phyloP scores from a whole-genome alignment of 1,140 invertebrate genomes.

The Dendrolimus kikuchii region DNA sequence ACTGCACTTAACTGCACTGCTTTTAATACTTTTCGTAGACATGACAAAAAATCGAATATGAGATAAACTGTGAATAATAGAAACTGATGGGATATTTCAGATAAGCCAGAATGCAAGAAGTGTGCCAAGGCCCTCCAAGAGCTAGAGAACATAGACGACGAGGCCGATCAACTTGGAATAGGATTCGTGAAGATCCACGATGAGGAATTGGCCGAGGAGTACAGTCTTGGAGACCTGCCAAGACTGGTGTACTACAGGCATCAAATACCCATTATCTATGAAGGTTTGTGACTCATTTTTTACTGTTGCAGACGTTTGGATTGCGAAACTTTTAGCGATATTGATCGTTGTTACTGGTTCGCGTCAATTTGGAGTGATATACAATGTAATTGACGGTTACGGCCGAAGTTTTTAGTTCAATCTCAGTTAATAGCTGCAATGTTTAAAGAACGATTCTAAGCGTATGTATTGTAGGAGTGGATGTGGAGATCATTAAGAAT shows the following conservation, averaged over 20 bases:
- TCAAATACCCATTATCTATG: conserved; percentile 95
- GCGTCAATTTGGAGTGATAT: conserved; percentile 13
- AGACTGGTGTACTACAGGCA: conserved; percentile 94
- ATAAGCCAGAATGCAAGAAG: conserved; percentile 94
- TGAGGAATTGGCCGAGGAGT: conserved; percentile 91
- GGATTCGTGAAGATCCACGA: conserved; percentile 96
- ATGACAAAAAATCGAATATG: conserved; percentile 27
- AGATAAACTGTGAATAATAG: not conserved
- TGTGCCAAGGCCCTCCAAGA: conserved; percentile 91
- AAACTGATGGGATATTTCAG: conserved; percentile 68
- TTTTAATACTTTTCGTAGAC: conserved; percentile 45
- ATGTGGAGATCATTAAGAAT: too few species aligned
- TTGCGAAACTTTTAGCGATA: conserved; percentile 24
- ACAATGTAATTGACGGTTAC: conserved; percentile 8
- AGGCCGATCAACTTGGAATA: conserved; percentile 95
- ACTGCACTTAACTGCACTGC: conserved; percentile 61
- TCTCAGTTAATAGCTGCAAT: too few species aligned
- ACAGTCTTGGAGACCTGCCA: conserved; percentile 90
- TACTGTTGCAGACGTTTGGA: conserved; percentile 29
- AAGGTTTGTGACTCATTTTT: conserved; percentile 78
- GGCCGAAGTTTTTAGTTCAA: not conserved
- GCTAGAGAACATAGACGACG: conserved; percentile 95
- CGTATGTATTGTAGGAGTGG: too few species aligned
- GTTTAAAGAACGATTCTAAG: too few species aligned
- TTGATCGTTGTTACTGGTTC: conserved; percentile 13